Base-by-base conservation (phyloP, 2,888 invertebrate genomes). In the Agrilus cyanescens region DNA sequence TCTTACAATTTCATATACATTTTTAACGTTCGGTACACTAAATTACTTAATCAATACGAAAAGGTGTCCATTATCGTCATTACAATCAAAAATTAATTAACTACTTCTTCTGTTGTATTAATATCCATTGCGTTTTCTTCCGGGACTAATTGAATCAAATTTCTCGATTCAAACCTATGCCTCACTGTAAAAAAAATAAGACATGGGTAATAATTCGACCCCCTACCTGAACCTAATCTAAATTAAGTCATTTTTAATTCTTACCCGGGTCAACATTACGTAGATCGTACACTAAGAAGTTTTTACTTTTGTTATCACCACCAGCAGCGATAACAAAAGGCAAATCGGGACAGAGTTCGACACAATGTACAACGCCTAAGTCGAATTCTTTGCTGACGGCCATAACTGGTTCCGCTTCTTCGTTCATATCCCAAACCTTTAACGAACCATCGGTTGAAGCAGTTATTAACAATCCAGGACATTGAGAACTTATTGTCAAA, bases 291-390 rank as follows among this genome's bases (percentile, higher is more conserved):
- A 88, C 71, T 49, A 79, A 76, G 48, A 85, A 79, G 63, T 80
- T 84, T 57, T 82, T 73, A 40, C 80, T 76, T 56, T 82, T 83
- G 59, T 85, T 85, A 62, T 89, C 88, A 0, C 94, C 94, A 32
- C 93, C 94, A 41, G 83, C 68, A 10, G 84, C 84, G 50, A 90
- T 70, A n/a, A 82, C 73, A 63, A 80, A 83, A 2, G 88, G 83
- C 57, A 80, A 81, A 57, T 95, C 88, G 1, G 90, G 90, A 57
- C 83, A 85, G 40, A 77, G 69, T 32, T 79, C 77, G 48, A 85
- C 71, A 59, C 85, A 84, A 58, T 85, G 78, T 40, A 84, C 69
- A 15, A 75, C 73, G 0, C 86, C 91, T 65, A 90, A 75, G 45
- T 75, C 73, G 42, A 79, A 71, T 50, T 76, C 66, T 47, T 80